Percentiles rank a stretch among this genome's conserved stretches.
Conservation (phyloP, 2,113 vertebrate genomes). For the Phyllopteryx taeniolatus region DNA sequence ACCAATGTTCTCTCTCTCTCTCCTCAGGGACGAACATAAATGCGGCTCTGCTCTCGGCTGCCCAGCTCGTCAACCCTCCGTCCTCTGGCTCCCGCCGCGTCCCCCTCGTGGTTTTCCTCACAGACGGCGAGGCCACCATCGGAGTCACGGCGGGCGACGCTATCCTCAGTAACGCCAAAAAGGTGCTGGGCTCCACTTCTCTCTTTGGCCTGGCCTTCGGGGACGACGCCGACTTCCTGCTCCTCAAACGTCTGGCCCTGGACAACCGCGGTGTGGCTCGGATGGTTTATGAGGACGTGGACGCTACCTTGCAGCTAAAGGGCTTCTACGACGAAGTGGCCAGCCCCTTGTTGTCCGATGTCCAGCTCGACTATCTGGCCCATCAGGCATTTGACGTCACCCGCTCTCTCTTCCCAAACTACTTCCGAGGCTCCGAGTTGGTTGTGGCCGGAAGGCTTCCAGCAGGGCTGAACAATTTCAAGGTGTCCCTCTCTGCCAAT, state of each 20-base stretch:
- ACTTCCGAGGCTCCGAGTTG: conserved; percentile 81
- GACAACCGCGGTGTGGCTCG: conserved; percentile 76
- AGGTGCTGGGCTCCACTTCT: conserved; percentile 68
- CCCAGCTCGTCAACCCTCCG: conserved; percentile 72
- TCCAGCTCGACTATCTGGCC: conserved; percentile 76
- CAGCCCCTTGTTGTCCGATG: conserved; percentile 78
- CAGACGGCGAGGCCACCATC: conserved; percentile 81
- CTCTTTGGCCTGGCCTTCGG: conserved; percentile 83
- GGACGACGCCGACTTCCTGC: conserved; percentile 78
- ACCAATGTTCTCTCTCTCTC: conserved; percentile 1
- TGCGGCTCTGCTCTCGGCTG: conserved; percentile 76
- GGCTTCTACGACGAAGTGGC: conserved; percentile 82
- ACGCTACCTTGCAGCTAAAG: conserved; percentile 77
- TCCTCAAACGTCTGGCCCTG: conserved; percentile 74
- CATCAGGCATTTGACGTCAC: conserved; percentile 73
- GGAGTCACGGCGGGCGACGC: conserved; percentile 69
- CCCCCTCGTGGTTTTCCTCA: conserved; percentile 81
- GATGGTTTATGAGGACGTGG: conserved; percentile 77
- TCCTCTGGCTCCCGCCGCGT: conserved; percentile 57
- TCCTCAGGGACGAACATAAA: conserved; percentile 83
- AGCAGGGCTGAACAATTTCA: conserved; percentile 65
- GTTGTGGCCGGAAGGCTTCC: conserved; percentile 78
- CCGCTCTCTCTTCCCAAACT: conserved; percentile 76
- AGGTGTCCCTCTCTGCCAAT: conserved; percentile 68
- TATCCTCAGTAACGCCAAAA: conserved; percentile 75